Percentiles rank a stretch among this genome's conserved stretches.
Evolutionary conservation across 2,113 vertebrate genomes (phyloP).

Genomic region (Burhinus oedicnemus): DNA sequence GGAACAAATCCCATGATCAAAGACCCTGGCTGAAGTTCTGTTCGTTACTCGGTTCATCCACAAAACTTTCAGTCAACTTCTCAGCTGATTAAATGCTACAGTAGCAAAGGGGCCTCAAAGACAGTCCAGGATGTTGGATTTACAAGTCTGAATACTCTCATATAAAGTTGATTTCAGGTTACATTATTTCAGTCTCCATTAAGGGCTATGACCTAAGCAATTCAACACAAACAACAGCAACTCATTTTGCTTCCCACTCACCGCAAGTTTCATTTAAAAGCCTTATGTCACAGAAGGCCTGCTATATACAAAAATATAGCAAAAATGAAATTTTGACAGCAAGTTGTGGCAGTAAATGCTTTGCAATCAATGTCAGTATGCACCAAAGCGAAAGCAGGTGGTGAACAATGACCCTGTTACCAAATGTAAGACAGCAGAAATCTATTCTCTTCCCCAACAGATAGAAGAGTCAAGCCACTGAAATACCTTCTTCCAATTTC

Average conservation of each 20-base stretch:
- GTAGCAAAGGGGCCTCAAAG: not conserved
- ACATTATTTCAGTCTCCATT: constrained; percentile 9
- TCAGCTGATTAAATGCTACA: not conserved
- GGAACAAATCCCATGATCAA: not conserved
- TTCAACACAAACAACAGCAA: constrained; percentile 16
- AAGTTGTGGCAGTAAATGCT: constrained; percentile 45
- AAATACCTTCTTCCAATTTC: not conserved
- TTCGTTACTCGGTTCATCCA: not conserved
- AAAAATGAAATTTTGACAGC: constrained; percentile 15
- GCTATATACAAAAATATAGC: constrained; percentile 1
- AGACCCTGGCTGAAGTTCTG: not conserved
- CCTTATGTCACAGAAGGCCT: constrained; percentile 31
- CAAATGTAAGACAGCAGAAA: constrained; percentile 8
- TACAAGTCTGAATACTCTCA: not conserved
- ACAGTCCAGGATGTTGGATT: not conserved
- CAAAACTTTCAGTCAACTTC: not conserved
- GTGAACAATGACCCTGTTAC: constrained; percentile 39
- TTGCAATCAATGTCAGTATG: constrained; percentile 28
- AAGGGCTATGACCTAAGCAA: constrained; percentile 22
- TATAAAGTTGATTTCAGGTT: not conserved
- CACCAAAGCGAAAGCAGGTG: constrained; percentile 37
- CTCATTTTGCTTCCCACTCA: constrained; percentile 47
- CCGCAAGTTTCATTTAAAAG: constrained; percentile 21
- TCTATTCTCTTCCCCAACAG: not conserved
- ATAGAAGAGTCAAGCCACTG: not conserved